Percentiles rank a stretch among this genome's conserved stretches.
Conservation (phyloP, 2,113 vertebrate species). For the Grus americana region DNA sequence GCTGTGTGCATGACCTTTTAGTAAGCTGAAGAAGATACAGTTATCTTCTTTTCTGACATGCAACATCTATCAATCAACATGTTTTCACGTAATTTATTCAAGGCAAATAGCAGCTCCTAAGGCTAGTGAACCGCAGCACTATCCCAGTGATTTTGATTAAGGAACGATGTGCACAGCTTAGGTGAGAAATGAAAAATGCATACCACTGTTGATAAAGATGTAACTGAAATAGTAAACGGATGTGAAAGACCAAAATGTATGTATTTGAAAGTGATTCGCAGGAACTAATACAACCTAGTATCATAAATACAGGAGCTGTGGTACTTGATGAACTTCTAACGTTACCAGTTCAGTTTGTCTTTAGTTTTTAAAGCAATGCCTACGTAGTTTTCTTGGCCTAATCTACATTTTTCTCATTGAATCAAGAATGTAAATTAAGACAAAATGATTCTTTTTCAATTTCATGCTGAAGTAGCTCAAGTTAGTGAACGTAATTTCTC, state of each 20-base stretch:
- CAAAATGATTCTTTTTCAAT: constrained; percentile 99
- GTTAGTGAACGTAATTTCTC: constrained; percentile 98
- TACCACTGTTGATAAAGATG: constrained; percentile 82
- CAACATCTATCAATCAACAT: constrained; percentile 96
- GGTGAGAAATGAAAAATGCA: constrained; percentile 82
- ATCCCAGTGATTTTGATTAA: constrained; percentile 86
- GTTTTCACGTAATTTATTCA: constrained; percentile 88
- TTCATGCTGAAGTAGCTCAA: constrained; percentile 99
- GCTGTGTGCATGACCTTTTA: constrained; percentile 92
- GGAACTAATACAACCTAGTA: constrained; percentile 64
- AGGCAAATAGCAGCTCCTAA: constrained; percentile 86
- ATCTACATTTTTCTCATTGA: constrained; percentile 94
- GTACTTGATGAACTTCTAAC: constrained; percentile 78
- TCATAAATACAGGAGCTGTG: constrained; percentile 67
- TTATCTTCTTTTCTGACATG: constrained; percentile 95
- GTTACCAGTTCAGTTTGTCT: constrained; percentile 73
- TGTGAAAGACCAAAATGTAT: constrained; percentile 68
- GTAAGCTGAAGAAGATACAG: constrained; percentile 93
- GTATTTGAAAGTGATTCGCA: constrained; percentile 38
- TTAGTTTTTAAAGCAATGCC: constrained; percentile 73
- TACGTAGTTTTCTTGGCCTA: constrained; percentile 75
- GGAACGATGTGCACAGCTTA: constrained; percentile 80
- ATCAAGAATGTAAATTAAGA: constrained; percentile 99
- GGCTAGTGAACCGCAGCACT: constrained; percentile 82
- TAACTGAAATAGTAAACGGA: constrained; percentile 76